Percentiles rank a stretch among this genome's conserved stretches.
Conservation (phyloP, 2,888 invertebrate genomes). For the Protophormia terraenovae region DNA sequence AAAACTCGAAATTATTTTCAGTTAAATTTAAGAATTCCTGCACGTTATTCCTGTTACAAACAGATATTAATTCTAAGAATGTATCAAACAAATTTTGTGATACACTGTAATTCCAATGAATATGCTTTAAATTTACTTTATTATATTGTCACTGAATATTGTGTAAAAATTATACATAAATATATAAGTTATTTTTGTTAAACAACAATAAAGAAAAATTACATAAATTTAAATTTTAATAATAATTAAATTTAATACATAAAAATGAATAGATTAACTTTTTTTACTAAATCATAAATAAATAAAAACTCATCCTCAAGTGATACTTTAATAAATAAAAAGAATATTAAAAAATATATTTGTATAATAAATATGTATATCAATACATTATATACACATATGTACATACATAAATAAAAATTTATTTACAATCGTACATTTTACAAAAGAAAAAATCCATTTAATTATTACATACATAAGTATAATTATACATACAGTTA, state of each 20-base stretch:
- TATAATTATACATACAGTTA: neutral
- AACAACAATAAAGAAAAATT: neutral
- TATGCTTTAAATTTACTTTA: neutral
- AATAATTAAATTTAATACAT: conserved; percentile 46
- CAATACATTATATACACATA: neutral
- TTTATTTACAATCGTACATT: conserved; percentile 18
- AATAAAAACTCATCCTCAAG: conserved; percentile 71
- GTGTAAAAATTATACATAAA: neutral
- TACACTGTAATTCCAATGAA: neutral
- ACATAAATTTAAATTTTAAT: conserved; percentile 47
- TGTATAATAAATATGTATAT: neutral
- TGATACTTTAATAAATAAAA: conserved; percentile 72
- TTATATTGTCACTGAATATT: neutral
- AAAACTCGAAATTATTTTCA: no score
- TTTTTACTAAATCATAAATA: conserved; percentile 52
- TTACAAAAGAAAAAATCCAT: conserved; percentile 1
- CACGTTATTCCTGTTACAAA: no score
- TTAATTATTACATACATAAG: neutral
- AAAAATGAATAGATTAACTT: conserved; percentile 33
- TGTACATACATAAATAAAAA: neutral
- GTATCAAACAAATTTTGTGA: neutral
- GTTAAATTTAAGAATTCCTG: no score
- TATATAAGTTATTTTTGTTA: neutral
- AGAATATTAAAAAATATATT: conserved; percentile 54
- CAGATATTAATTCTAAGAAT: no score